Percentiles rank a stretch among this genome's conserved stretches.
phyloP scores from a whole-genome alignment of 2,113 vertebrate genomes.

The Brachirus orientalis region DNA sequence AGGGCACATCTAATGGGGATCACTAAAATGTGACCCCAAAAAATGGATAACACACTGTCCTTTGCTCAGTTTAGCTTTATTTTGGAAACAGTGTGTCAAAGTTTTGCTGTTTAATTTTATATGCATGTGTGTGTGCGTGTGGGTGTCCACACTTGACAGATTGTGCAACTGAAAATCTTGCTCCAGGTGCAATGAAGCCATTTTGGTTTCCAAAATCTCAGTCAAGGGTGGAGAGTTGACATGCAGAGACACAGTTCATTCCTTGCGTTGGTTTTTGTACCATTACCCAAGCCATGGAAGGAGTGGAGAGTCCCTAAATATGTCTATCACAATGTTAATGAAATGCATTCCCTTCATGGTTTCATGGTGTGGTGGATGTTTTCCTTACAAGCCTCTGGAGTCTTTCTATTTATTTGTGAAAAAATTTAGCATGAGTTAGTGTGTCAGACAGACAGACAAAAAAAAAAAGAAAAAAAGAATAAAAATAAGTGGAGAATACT shows the following conservation, averaged over 20 bases:
- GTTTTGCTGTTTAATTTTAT: too few species aligned
- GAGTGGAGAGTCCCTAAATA: slow-evolving; percentile 1
- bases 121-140: slow-evolving; percentile 2
- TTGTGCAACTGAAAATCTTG: slow-evolving; percentile 30
- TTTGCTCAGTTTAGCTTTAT: slow-evolving; percentile 21
- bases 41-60: neutral
- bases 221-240: slow-evolving; percentile 39
- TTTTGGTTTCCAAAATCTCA: slow-evolving; percentile 36
- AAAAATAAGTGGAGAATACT: too few species aligned
- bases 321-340: neutral
- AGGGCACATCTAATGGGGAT: too few species aligned
- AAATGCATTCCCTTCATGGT: neutral
- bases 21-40: too few species aligned
- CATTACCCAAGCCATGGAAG: slow-evolving; percentile 16
- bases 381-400: neutral
- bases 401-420: neutral
- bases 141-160: slow-evolving; percentile 20
- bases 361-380: slow-evolving; percentile 2
- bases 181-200: slow-evolving; percentile 38
- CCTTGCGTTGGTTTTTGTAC: slow-evolving; percentile 5
- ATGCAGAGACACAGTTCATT: slow-evolving; percentile 32
- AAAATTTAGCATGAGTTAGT: neutral
- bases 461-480: too few species aligned
- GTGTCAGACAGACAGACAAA: too few species aligned
- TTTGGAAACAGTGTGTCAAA: too few species aligned